Evolutionary conservation across 2,888 invertebrate species (phyloP), one percentile per base, ranked within the genome.

Genomic region (Scaptomyza tumidula): DNA sequence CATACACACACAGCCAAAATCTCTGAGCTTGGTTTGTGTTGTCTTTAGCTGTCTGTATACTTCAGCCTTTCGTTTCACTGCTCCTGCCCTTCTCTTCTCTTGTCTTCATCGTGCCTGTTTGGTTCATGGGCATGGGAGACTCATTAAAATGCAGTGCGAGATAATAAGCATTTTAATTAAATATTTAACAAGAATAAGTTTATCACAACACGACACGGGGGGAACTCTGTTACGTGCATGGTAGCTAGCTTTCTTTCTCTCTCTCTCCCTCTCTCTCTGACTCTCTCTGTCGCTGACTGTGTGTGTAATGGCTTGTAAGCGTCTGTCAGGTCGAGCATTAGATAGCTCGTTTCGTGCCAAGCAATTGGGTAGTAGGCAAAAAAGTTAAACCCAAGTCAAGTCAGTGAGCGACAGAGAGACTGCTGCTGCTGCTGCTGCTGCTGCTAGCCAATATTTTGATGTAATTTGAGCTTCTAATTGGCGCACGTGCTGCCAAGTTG

Each of bases 141-240:
- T 90, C 90, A 90, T 90, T 90, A 90, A 86, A 88, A 88, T 85
- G 85, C 85, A 85, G 87, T 88, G 89, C 85, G 81, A 85, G 81
- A 85, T 85, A 85, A 85, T 85, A 85, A 85, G 85, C 89, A 86
- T 86, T 86, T 86, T 86, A 86, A 90, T 90, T 90, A 90, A 90
- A 90, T 90, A 90, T 90, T 90, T 90, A 90, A 90, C 89, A 90
- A 87, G 90, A 90, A 90, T 90, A 90, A 90, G 90, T 90, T 90
- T 90, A 90, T 90, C 90, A 90, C 90, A 90, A 89, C 87, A 89
- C 78, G 85, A 74, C 60, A 64, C 66, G 50, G 50, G 39, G 53
- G 62, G 31, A 66, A 46, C 52, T 33, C 43, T 33, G 46, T 65
- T 37, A 63, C 64, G 46, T 53, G 52, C 53, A 10, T 33, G 14